Evolutionary conservation across 2,797 vertebrate species (phyloP).

Genomic region (Anabas testudineus): DNA sequence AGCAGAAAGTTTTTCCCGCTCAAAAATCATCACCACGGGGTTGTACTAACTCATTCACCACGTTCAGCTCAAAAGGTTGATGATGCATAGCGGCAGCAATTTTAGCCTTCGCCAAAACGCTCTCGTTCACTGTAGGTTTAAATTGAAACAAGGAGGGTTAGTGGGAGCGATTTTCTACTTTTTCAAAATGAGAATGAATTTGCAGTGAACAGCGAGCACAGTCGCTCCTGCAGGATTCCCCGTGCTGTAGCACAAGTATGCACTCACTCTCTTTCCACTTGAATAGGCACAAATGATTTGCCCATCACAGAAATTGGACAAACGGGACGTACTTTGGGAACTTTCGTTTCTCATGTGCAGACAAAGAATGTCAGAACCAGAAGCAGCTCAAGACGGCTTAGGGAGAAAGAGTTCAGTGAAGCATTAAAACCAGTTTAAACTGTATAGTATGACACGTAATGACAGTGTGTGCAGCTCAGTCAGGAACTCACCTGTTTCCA

Average conservation of each 20-base stretch:
- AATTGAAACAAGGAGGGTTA: conserved; percentile 32
- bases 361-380: background rate
- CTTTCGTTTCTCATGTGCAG: background rate
- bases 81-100: conserved; percentile 31
- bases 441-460: background rate
- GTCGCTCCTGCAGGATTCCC: conserved; percentile 20
- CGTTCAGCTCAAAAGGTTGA: conserved; percentile 15
- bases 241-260: background rate
- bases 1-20: conserved; percentile 14
- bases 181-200: conserved; percentile 24
- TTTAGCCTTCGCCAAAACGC: conserved; percentile 18
- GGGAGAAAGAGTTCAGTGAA: background rate
- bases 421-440: background rate
- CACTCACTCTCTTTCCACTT: conserved; percentile 21
- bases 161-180: conserved; percentile 45
- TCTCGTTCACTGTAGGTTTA: conserved; percentile 9
- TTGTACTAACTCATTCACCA: conserved; percentile 25
- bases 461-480: background rate
- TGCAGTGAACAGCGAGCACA: conserved; percentile 23
- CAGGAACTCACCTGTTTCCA: conserved; percentile 90
- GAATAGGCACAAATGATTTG: conserved; percentile 24
- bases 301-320: conserved; percentile 28
- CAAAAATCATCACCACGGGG: background rate
- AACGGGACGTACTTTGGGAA: conserved; percentile 12
- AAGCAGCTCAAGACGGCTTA: background rate